Evolutionary conservation across 1,140 invertebrate genomes (phyloP).

Genomic region (Eumaeus atala): DNA sequence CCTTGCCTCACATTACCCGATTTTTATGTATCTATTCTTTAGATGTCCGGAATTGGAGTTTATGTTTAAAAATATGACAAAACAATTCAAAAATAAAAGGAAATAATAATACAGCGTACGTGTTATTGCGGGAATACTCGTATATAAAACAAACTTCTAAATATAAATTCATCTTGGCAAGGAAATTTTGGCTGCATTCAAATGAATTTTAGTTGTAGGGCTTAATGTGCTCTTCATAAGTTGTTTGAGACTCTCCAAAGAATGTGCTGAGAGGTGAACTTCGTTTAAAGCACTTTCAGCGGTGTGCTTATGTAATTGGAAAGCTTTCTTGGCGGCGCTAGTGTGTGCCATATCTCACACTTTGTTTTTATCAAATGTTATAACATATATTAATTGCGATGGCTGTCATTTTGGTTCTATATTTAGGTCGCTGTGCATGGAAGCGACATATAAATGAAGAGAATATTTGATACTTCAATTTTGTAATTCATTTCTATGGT

Average conservation of each 20-base stretch:
- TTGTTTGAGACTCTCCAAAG: slow-evolving; percentile 9
- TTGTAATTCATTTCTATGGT: too few species aligned
- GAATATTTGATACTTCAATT: too few species aligned
- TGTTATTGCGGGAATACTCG: too few species aligned
- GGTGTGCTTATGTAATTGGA: slow-evolving; percentile 16
- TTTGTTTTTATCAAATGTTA: slow-evolving; percentile 3
- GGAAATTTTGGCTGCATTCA: slow-evolving; percentile 6
- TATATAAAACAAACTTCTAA: neutral
- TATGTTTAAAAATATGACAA: too few species aligned
- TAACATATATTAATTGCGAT: slow-evolving; percentile 4
- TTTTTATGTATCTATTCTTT: too few species aligned
- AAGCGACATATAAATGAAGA: too few species aligned
- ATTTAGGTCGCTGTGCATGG: too few species aligned
- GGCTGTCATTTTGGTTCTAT: neutral
- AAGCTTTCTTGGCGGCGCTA: slow-evolving; percentile 12
- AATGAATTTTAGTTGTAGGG: slow-evolving; percentile 5
- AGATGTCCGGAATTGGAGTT: too few species aligned
- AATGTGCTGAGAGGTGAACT: slow-evolving; percentile 15
- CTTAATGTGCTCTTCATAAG: slow-evolving; percentile 10
- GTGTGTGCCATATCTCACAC: slow-evolving; percentile 1
- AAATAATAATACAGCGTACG: too few species aligned
- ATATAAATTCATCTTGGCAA: neutral
- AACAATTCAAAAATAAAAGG: too few species aligned
- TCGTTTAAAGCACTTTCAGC: slow-evolving; percentile 12
- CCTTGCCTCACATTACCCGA: too few species aligned